Evolutionary conservation across 2,113 vertebrate species (phyloP).

Genomic region (Oreochromis niloticus): DNA sequence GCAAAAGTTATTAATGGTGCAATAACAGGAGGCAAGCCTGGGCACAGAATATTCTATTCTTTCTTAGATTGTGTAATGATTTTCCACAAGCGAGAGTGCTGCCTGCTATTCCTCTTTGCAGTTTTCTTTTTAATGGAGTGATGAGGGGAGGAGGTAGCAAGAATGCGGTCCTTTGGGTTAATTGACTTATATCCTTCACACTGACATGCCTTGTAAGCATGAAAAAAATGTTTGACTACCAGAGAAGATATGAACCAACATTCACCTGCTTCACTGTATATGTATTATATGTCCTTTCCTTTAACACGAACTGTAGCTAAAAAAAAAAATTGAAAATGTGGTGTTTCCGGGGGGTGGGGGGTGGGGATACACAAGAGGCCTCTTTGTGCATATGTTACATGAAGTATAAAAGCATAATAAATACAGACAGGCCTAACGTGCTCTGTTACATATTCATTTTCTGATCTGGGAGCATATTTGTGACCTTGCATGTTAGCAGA

Average conservation of each 20-base stretch:
- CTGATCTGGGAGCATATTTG: neutral
- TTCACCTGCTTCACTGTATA: neutral
- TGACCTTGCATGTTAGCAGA: neutral
- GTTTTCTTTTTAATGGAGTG: conserved; percentile 33
- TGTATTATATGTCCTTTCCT: neutral
- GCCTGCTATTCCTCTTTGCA: conserved; percentile 73
- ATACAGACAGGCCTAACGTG: neutral
- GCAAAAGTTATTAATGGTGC: conserved; percentile 72
- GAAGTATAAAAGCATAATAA: neutral
- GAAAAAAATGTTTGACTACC: conserved; percentile 13
- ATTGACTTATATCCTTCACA: conserved; percentile 71
- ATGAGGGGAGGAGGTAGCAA: neutral
- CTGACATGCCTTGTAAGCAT: conserved; percentile 70
- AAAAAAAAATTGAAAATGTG: neutral
- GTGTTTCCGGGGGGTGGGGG: neutral
- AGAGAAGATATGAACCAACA: neutral
- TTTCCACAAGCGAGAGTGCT: conserved; percentile 69
- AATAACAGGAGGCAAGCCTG: conserved; percentile 71
- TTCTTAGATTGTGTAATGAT: conserved; percentile 73
- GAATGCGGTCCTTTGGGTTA: conserved; percentile 72
- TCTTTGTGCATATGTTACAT: neutral
- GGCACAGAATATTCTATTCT: conserved; percentile 70
- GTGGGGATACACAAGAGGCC: neutral
- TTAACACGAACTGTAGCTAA: neutral
- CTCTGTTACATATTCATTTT: neutral